Base-by-base conservation (phyloP, 1,140 invertebrate genomes). In the Bilobella aurantiaca region DNA sequence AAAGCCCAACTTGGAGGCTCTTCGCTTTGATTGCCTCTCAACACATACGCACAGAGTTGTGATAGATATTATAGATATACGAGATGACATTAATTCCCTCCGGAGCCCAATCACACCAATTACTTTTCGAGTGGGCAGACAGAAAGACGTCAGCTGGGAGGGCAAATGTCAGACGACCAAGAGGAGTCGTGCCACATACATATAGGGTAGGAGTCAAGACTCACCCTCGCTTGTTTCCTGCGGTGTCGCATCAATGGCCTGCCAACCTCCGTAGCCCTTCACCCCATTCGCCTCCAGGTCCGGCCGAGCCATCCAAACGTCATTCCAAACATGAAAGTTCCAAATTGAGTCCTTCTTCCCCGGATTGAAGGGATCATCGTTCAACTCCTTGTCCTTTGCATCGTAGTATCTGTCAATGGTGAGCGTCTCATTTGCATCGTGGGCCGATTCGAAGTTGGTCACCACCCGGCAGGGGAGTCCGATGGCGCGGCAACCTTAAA, bases 281-380 rank as follows among this genome's bases (percentile, higher is more conserved):
- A 0, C n/a, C n/a, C n/a, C n/a, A n/a, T n/a, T n/a, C n/a, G n/a
- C n/a, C n/a, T n/a, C 49, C 31, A 70, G 32, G 60, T 70, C 63
- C 34, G 63, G 69, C 49, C 69, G 27, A 23, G 65, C 58, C 58
- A 69, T 67, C 58, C 59, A 62, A 58, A 87, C 86, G 66, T 91
- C 89, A 74, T 88, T 89, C 89, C 89, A 91, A 0, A 87, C 86
- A 75, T 91, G 89, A 79, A 89, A 91, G 77, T 90, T 90, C 89
- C 86, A 86, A 73, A 85, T 82, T 58, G 83, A 85, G 72, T 84
- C 83, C 59, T 79, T 79, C n/a, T 75, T 78, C 14, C 66, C 70
- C 14, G 78, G 77, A 72, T 83, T 83, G 64, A 79, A 79, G 3
- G 82, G 82, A 72, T 83, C 82, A 61, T 74, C 78, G 42, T 80